phyloP scores from a whole-genome alignment of 2,113 vertebrate genomes.

The Erinaceus europaeus region DNA sequence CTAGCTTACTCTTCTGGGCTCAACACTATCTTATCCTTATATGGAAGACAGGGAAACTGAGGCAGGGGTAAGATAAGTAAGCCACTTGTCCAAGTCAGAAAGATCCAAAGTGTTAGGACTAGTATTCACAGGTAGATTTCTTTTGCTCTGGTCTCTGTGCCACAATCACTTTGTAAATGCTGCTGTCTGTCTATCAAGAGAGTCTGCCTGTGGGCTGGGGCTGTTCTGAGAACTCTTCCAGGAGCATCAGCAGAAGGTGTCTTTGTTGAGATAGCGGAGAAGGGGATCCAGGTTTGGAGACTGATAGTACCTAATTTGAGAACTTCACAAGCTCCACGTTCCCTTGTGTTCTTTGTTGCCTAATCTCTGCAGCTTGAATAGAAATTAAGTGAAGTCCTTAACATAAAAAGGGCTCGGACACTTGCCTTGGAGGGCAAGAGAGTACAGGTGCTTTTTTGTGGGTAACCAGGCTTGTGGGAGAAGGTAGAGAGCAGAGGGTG shows the following conservation, averaged over 20 bases:
- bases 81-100: neutral
- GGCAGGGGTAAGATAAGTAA: neutral
- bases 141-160: accelerated
- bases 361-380: neutral
- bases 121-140: neutral
- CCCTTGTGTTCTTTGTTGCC: neutral
- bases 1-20: neutral
- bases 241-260: neutral
- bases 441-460: neutral
- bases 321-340: neutral
- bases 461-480: neutral
- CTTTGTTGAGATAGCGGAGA: neutral
- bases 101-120: neutral
- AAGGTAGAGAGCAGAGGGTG: neutral
- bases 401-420: neutral
- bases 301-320: accelerated
- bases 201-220: neutral
- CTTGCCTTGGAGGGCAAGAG: neutral
- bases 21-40: neutral
- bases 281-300: neutral
- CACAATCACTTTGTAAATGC: neutral
- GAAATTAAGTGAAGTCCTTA: neutral
- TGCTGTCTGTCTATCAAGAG: neutral
- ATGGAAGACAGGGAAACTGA: neutral
- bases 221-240: neutral